These are phyloP conservation scores for Cassiopea xamachana DNA, from an alignment of 30 jellyfish, hydroid and myxozoan species.

Conservation along the genomic window DNA sequence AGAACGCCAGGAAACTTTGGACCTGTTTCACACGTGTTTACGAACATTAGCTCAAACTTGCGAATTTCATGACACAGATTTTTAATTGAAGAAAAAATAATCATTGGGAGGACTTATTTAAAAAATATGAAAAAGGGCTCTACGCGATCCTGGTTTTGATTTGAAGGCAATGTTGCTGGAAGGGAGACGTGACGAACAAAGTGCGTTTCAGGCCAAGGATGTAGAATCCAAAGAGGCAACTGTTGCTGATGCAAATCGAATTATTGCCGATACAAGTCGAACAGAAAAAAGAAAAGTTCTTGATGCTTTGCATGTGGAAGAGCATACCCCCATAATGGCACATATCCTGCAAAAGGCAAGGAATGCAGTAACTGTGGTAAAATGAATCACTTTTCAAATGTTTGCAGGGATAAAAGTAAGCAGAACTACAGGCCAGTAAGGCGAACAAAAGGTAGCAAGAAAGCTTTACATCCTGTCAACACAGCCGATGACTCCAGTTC, in stretches of 20 bases:
- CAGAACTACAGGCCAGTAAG: too few relatives aligned
- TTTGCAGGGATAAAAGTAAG: neutral
- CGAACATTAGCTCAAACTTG: conserved; percentile 30
- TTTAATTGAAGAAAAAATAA: conserved; percentile 23
- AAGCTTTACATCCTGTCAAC: too few relatives aligned
- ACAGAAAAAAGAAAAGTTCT: neutral
- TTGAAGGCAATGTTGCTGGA: conserved; percentile 7
- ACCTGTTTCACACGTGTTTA: conserved; percentile 15
- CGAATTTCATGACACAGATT: conserved; percentile 10
- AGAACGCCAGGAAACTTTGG: conserved; percentile 5
- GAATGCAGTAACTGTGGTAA: neutral
- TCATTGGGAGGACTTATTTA: conserved; percentile 1
- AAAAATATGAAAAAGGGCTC: neutral
- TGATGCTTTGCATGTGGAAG: conserved; percentile 9
- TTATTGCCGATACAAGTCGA: neutral
- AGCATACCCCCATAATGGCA: conserved; percentile 16
- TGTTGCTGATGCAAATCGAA: too few relatives aligned
- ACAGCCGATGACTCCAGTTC: too few relatives aligned
- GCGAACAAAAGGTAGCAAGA: too few relatives aligned
- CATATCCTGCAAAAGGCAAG: conserved; percentile 31
- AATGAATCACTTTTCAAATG: neutral
- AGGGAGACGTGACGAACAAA: conserved; percentile 14
- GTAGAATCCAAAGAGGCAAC: conserved; percentile 25
- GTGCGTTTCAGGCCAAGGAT: conserved; percentile 38
- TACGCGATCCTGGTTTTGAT: neutral